Evolutionary conservation across 2,888 invertebrate species (phyloP), one percentile per base, ranked within the genome.

Genomic region (Leptopilina syphax): DNA sequence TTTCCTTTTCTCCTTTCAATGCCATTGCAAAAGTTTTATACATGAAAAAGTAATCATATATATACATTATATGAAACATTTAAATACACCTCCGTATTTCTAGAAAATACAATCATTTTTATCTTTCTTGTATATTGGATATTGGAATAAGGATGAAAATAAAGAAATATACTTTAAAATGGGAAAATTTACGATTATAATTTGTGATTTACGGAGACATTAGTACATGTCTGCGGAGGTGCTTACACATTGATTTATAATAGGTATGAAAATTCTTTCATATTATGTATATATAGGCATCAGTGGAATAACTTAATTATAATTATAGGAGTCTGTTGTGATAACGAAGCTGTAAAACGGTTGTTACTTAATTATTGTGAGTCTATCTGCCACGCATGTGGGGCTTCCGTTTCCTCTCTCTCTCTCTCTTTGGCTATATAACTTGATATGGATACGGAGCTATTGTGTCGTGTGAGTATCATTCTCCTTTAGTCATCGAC

Each of bases 351-450:
- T 84, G 82, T 83, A 83, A 84, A 84, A 84, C 82, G 79, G 79
- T 83, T 76, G 80, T 82, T 79, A 80, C 84, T 82, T 81, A 82
- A 83, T 83, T 82, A 82, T 82, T 81, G 85, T 80, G 81, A 82
- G 78, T 82, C 81, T 83, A 81, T 83, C 83, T 78, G 77, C 79
- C 76, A 80, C 80, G 76, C 82, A 77, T 81, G 85, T 81, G 83
- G 84, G 84, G 86, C 86, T 86, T 85, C 86, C 83, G 83, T 84
- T 84, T 84, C 82, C 82, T 84, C 81, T 81, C 81, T 83, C 82
- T 81, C 81, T 82, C 81, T 82, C 85, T 83, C 82, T 60, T 54
- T 24, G 77, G 67, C 80, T 78, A 79, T 77, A 84, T 81, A 83
- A 83, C 82, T 80, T 84, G 83, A 84, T 83, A 85, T 82, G 79